Conservation (phyloP, 2,797 vertebrate genomes). For the Cuculus canorus region DNA sequence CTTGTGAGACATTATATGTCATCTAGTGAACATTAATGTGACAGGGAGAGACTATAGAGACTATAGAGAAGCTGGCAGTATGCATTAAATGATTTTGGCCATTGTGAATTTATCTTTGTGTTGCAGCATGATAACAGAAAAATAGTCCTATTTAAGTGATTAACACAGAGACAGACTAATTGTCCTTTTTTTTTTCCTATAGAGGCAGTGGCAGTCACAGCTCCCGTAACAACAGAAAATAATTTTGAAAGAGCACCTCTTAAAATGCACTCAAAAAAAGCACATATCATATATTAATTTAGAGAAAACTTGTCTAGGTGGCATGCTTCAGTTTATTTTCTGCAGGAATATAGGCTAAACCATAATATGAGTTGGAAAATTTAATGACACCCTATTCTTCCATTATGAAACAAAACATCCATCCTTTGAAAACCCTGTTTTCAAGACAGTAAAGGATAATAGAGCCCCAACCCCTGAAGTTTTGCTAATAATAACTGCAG, state of each 20-base stretch:
- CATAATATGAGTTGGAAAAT: background rate
- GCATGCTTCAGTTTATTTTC: background rate
- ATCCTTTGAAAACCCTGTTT: background rate
- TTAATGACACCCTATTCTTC: background rate
- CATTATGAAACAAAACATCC: background rate
- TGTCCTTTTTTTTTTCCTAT: background rate
- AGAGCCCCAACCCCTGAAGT: accelerated
- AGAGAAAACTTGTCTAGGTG: background rate
- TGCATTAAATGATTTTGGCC: background rate
- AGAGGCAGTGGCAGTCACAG: background rate
- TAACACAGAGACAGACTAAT: background rate
- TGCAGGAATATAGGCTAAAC: background rate
- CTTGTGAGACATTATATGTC: background rate
- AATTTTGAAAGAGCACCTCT: background rate
- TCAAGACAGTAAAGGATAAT: background rate
- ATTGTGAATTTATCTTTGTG: background rate
- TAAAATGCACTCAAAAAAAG: background rate
- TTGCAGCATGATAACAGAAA: background rate
- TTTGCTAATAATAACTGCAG: background rate
- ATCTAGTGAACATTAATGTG: background rate
- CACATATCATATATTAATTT: background rate
- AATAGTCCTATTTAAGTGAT: background rate
- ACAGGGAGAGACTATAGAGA: background rate
- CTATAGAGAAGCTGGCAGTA: background rate
- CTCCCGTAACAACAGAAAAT: background rate